A percentile compares a stretch with the other conserved stretches of the same genome.
phyloP scores from a whole-genome alignment of 2,797 vertebrate species.

The Danio tinwini region DNA sequence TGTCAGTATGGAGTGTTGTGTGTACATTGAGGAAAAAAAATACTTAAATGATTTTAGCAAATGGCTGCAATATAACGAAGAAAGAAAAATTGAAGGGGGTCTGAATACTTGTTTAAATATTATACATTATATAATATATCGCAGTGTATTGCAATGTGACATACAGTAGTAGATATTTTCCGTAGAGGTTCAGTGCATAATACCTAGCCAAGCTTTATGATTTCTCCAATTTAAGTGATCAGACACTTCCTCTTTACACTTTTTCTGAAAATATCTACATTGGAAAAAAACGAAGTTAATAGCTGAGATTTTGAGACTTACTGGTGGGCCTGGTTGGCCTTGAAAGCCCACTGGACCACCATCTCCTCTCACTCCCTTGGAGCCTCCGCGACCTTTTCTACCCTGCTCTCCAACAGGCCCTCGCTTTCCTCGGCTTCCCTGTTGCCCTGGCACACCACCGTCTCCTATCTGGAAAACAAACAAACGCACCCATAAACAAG shows the following conservation, averaged over 20 bases:
- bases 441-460: slow-evolving; percentile 71
- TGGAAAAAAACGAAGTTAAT: background rate
- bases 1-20: too few species aligned
- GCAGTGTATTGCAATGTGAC: background rate
- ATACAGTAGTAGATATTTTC: too few species aligned
- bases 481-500: slow-evolving; percentile 23
- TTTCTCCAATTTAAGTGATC: background rate
- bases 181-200: too few species aligned
- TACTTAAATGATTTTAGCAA: too few species aligned
- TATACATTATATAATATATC: too few species aligned
- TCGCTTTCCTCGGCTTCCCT: slow-evolving; percentile 74
- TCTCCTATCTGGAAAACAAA: slow-evolving; percentile 74
- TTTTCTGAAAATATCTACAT: background rate
- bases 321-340: slow-evolving; percentile 76
- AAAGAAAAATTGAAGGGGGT: too few species aligned
- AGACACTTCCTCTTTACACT: background rate
- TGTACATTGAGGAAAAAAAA: too few species aligned
- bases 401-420: slow-evolving; percentile 76
- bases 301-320: slow-evolving; percentile 64
- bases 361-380: slow-evolving; percentile 77
- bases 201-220: background rate
- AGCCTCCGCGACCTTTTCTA: slow-evolving; percentile 71
- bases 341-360: slow-evolving; percentile 75
- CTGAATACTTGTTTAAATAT: too few species aligned
- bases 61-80: too few species aligned